These are phyloP conservation scores for Monopterus albus DNA, from an alignment of 2,113 vertebrate species.

Conservation along the genomic window DNA sequence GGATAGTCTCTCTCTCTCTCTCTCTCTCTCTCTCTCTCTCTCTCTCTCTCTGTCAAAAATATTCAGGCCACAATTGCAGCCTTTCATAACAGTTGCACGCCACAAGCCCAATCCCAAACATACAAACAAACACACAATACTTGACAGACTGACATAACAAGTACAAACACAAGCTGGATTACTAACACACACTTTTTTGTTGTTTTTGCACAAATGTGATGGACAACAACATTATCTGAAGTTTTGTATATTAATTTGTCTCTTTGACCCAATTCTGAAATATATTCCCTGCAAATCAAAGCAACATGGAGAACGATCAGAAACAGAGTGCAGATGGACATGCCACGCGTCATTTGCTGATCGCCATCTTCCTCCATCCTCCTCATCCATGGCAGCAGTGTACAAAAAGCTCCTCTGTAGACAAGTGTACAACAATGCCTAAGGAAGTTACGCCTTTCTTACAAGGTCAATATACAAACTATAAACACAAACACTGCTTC, in stretches of 20 bases:
- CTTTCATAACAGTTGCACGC: slow-evolving; percentile 51
- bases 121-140: slow-evolving; percentile 44
- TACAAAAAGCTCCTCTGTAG: neutral
- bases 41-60: slow-evolving; percentile 58
- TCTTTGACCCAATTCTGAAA: slow-evolving; percentile 74
- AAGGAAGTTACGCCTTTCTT: neutral
- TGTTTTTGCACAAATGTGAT: neutral
- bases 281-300: slow-evolving; percentile 75
- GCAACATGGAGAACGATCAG: slow-evolving; percentile 62
- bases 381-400: neutral
- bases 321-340: slow-evolving; percentile 44
- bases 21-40: neutral
- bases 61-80: slow-evolving; percentile 63
- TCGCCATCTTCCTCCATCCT: neutral
- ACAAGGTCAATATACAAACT: slow-evolving; percentile 17
- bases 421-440: too few species aligned
- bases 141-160: slow-evolving; percentile 18
- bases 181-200: neutral
- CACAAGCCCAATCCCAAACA: slow-evolving; percentile 56
- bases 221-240: slow-evolving; percentile 3
- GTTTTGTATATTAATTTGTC: slow-evolving; percentile 38
- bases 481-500: neutral
- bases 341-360: slow-evolving; percentile 7
- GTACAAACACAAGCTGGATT: slow-evolving; percentile 1
- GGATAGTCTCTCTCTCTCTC: slow-evolving; percentile 33